Conservation (phyloP, 1,140 invertebrate species). For the Drosophila kikkawai region DNA sequence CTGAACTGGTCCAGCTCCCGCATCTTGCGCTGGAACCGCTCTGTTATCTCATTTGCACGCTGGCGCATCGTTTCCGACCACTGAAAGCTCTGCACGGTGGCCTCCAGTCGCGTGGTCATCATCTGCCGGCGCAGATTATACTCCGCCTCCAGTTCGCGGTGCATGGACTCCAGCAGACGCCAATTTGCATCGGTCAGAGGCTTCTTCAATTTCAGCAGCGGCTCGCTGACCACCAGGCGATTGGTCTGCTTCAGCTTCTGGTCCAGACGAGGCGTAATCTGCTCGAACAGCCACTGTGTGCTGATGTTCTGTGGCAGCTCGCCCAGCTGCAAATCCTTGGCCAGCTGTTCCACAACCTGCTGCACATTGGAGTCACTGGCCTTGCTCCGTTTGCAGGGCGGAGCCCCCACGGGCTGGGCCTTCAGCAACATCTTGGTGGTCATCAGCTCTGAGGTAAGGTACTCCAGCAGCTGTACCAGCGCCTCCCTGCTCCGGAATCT, state of each 20-base stretch:
- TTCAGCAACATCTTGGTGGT: slow-evolving; percentile 90
- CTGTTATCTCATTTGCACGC: slow-evolving; percentile 90
- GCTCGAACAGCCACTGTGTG: slow-evolving; percentile 91
- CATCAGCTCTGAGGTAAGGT: slow-evolving; percentile 92
- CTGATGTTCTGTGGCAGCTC: slow-evolving; percentile 94
- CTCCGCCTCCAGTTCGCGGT: slow-evolving; percentile 91
- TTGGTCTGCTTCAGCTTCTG: slow-evolving; percentile 88
- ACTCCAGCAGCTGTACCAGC: slow-evolving; percentile 91
- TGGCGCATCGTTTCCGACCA: slow-evolving; percentile 94
- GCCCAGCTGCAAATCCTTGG: slow-evolving; percentile 91
- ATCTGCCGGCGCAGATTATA: slow-evolving; percentile 94
- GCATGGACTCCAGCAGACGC: slow-evolving; percentile 89
- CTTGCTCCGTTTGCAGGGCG: slow-evolving; percentile 86
- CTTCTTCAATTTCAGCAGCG: slow-evolving; percentile 89
- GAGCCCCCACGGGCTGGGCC: slow-evolving; percentile 86
- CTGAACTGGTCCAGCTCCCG: slow-evolving; percentile 86
- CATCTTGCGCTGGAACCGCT: slow-evolving; percentile 89
- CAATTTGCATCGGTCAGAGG: slow-evolving; percentile 92
- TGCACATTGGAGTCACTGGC: slow-evolving; percentile 91
- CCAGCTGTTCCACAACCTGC: slow-evolving; percentile 90
- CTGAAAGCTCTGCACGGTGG: slow-evolving; percentile 97
- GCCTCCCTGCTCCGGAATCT: slow-evolving; percentile 89
- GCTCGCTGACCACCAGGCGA: slow-evolving; percentile 88
- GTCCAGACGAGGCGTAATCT: slow-evolving; percentile 90
- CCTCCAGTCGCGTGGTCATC: slow-evolving; percentile 95